These are phyloP conservation scores for Macrosiphum euphorbiae DNA, from an alignment of 2,888 invertebrate species.

Conservation along the genomic window DNA sequence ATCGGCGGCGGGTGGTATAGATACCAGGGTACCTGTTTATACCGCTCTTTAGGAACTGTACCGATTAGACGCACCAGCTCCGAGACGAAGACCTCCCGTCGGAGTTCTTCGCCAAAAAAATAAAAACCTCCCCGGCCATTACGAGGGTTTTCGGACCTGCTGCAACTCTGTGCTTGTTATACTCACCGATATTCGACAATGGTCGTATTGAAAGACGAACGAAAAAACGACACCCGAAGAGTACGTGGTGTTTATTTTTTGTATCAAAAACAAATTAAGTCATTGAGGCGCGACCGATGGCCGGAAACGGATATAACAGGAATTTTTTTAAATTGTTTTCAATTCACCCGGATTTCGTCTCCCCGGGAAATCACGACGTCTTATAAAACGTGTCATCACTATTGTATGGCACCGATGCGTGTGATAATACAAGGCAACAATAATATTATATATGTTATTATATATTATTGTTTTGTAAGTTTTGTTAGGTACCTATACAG, in stretches of 20 bases:
- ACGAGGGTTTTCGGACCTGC: conserved; percentile 12
- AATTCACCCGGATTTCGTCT: background rate
- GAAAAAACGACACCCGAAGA: background rate
- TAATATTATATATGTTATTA: background rate
- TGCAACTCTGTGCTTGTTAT: too few species aligned
- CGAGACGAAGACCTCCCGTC: background rate
- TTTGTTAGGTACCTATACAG: too few species aligned
- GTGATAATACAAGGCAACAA: too few species aligned
- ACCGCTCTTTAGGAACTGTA: background rate
- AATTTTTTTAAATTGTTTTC: too few species aligned
- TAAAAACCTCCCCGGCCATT: background rate
- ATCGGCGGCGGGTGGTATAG: background rate
- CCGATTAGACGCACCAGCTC: background rate
- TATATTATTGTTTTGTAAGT: too few species aligned
- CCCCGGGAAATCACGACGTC: background rate
- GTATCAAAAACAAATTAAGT: background rate
- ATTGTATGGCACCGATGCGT: background rate
- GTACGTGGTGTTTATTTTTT: too few species aligned
- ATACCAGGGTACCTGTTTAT: background rate
- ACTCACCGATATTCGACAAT: too few species aligned
- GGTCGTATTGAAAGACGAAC: background rate
- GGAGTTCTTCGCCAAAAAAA: background rate
- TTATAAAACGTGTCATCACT: background rate
- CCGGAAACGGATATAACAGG: background rate
- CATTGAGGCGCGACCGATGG: background rate